A percentile compares a stretch with the other conserved stretches of the same genome.
These are phyloP conservation scores for Esox masquinongy DNA, from an alignment of 2,797 vertebrate genomes.

Conservation along the genomic window DNA sequence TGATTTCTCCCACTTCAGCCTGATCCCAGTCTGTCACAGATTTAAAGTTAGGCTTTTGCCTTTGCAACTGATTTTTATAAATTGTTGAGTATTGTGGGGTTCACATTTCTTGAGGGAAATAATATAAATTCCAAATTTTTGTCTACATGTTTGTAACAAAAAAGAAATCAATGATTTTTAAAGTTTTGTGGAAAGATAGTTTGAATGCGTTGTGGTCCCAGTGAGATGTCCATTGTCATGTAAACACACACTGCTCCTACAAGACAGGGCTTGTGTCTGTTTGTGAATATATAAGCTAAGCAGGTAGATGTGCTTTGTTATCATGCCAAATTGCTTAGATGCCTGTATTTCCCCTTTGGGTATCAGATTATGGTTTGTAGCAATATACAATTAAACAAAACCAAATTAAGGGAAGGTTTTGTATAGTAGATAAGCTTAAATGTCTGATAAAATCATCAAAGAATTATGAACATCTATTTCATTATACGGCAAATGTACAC, in stretches of 20 bases:
- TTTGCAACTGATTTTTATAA: background rate
- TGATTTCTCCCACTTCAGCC: background rate
- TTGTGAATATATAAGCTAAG: slow-evolving; percentile 42
- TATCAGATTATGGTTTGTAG: slow-evolving; percentile 39
- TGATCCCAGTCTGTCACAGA: background rate
- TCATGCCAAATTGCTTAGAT: slow-evolving; percentile 55
- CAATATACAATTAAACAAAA: slow-evolving; percentile 41
- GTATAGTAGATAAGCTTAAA: slow-evolving; percentile 20
- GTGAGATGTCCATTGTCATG: slow-evolving; percentile 51
- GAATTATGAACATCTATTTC: background rate
- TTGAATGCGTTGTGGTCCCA: slow-evolving; percentile 46
- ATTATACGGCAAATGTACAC: background rate
- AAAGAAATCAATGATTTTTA: slow-evolving; percentile 11
- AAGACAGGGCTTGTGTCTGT: slow-evolving; percentile 47
- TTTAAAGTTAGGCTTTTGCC: background rate
- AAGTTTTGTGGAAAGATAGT: slow-evolving; percentile 22
- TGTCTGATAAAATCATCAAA: background rate
- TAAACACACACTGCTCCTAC: slow-evolving; percentile 52
- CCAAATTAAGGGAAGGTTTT: slow-evolving; percentile 38
- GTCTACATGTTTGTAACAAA: slow-evolving; percentile 14
- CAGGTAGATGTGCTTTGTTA: slow-evolving; percentile 51
- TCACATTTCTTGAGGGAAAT: background rate
- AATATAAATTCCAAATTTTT: slow-evolving; percentile 1
- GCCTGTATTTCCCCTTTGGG: slow-evolving; percentile 52
- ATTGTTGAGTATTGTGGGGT: background rate